Base-by-base conservation (phyloP, 53 echinoderm and acorn worm genomes). In the Mesocentrotus franciscanus region DNA sequence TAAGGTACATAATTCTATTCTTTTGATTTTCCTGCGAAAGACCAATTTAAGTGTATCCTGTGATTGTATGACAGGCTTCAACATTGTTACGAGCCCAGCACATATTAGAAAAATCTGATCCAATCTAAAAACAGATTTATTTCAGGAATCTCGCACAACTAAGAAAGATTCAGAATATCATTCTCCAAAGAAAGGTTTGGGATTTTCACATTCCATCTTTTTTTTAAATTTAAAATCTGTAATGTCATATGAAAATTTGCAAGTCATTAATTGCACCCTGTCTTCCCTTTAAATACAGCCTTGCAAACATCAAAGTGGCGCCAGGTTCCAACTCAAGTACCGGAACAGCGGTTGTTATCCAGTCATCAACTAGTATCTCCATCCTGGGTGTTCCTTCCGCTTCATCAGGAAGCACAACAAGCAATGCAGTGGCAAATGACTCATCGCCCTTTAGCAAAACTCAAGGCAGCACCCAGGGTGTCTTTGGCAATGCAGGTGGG, bases 301-400 rank as follows among this genome's bases (percentile, higher is more conserved):
- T 85, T 85, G 85, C 85, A 14, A 56, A 57, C 85, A 85, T 85
- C 85, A 85, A 85, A n/a, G 57, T 85, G 56, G 27, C 49, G 3
- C 24, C 56, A 49, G 85, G 55, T 24, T 20, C 85, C 56, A 85
- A 26, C 85, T 49, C 57, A 85, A 57, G 85, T 57, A 76, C 76
- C 49, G 85, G 55, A 49, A 85, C 55, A 85, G 24, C 11, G 10
- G 9, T 85, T 22, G 56, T 55, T 26, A 56, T 24, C 49, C 85
- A 26, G 24, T 30, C 85, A 85, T 17, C 85, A 85, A 7, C 24
- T 24, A 29, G 55, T 56, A 10, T 14, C 49, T 57, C 85, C 15
- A 3, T 57, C 55, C 26, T n/a, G 26, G 49, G 49, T 56, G 56
- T 9, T 8, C 22, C 85, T 24, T 22, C 57, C 20, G 26, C 26